Evolutionary conservation across 2,797 vertebrate genomes (phyloP), one percentile per base, ranked within the genome.

Genomic region (Siniperca obscura): DNA sequence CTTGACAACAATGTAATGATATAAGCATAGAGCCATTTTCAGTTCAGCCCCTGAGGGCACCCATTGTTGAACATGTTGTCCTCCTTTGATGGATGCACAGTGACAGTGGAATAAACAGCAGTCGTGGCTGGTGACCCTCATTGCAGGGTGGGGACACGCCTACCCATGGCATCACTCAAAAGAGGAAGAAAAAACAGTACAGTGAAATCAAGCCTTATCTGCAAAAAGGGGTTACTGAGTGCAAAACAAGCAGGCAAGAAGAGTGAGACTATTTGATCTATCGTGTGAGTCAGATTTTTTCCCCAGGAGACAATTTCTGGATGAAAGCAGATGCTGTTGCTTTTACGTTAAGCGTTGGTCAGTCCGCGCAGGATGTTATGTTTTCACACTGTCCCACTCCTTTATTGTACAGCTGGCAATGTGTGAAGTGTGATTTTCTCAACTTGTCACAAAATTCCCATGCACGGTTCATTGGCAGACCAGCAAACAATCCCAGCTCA

Each of bases 51-150:
- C 89, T 48, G 46, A 76, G 85, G 93, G 79, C 85, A 71, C 10
- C 48, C 77, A 66, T 71, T 68, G 71, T 66, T 79, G 19, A 73
- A 73, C 80, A 67, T 59, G 70, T 64, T 84, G 80, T 87, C 82
- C 86, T 79, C 48, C 22, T 81, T 79, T 90, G 92, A 94, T 91
- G 66, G 83, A 94, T 94, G 69, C 55, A 83, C 69, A 78, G 71
- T 92, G 90, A 93, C 93, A 92, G 83, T 71, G 64, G 68, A 80
- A 82, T 87, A 91, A 93, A 93, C 89, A 92, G 74, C 91, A 91
- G 73, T 71, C 69, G 11, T 72, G 76, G 46, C 80, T 84, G 89
- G 87, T 92, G 90, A 92, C 90, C 93, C 87, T 69, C 40, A 67
- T 57, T 80, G 84, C 70, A 84, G 70, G 78, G 68, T 59, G 64